These are phyloP conservation scores for Molossus alvarezi DNA, from an alignment of 2,797 vertebrate genomes.

Conservation along the genomic window DNA sequence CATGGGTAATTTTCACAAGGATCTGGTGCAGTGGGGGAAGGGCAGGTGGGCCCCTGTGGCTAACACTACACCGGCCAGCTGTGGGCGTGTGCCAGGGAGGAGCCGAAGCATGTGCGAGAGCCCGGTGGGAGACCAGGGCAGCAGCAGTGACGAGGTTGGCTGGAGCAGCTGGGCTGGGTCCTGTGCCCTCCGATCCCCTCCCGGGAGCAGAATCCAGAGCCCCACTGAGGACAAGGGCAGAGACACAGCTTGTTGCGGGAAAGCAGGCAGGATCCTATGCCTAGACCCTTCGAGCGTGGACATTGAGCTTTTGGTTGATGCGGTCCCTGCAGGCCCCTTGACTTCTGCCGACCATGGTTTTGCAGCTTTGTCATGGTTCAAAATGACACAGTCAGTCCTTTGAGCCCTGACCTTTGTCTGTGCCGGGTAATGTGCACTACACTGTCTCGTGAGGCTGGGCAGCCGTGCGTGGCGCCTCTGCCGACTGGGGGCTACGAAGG, in stretches of 20 bases:
- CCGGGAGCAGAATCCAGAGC: neutral
- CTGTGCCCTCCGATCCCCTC: neutral
- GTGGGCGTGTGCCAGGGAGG: accelerated
- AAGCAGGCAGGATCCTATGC: neutral
- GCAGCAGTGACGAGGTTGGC: neutral
- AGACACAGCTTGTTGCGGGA: neutral
- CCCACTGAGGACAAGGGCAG: neutral
- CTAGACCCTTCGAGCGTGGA: neutral
- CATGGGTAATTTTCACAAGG: conserved; percentile 39
- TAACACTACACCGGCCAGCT: neutral
- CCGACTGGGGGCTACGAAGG: neutral
- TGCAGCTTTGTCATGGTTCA: neutral
- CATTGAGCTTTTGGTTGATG: neutral
- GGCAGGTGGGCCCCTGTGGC: neutral
- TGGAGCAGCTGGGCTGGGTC: neutral
- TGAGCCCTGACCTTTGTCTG: neutral
- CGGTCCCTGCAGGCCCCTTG: neutral
- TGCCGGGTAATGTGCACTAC: neutral
- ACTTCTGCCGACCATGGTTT: neutral
- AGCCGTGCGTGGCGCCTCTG: neutral
- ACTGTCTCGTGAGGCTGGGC: neutral
- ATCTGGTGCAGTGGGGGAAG: neutral
- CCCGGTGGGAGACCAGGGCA: neutral
- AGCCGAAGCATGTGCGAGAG: neutral
- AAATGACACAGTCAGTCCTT: neutral